Percentiles rank a stretch among this genome's conserved stretches.
Evolutionary conservation across 2,113 vertebrate species (phyloP).

Genomic region (Cairina moschata): DNA sequence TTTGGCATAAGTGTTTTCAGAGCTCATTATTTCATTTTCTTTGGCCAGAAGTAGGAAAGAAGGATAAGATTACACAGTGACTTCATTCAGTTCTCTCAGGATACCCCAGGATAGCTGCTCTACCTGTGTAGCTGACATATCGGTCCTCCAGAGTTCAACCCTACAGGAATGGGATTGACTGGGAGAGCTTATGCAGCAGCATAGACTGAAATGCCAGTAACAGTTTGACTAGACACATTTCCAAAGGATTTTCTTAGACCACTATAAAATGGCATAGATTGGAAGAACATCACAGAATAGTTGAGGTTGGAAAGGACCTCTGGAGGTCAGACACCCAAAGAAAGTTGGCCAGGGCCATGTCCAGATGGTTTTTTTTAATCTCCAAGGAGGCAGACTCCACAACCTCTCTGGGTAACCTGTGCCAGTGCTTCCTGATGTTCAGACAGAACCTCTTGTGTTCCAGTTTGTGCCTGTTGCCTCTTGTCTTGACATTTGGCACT

Average conservation of each 20-base stretch:
- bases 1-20: neutral
- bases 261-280: neutral
- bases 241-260: neutral
- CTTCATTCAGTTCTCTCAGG: neutral
- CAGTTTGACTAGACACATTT: neutral
- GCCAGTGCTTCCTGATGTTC: too few species aligned
- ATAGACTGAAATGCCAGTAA: neutral
- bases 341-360: too few species aligned
- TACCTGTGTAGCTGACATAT: neutral
- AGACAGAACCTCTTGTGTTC: too few species aligned
- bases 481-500: too few species aligned
- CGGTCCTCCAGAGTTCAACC: neutral
- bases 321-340: too few species aligned
- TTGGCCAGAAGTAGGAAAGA: neutral
- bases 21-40: neutral
- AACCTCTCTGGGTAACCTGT: too few species aligned
- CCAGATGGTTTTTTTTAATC: too few species aligned
- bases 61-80: neutral
- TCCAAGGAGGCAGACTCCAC: too few species aligned
- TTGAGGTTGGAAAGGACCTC: too few species aligned
- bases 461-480: too few species aligned
- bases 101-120: neutral
- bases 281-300: neutral
- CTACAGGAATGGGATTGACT: neutral
- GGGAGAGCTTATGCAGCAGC: neutral